Evolutionary conservation across 2,797 vertebrate genomes (phyloP).

Genomic region (Oryzias sinensis): DNA sequence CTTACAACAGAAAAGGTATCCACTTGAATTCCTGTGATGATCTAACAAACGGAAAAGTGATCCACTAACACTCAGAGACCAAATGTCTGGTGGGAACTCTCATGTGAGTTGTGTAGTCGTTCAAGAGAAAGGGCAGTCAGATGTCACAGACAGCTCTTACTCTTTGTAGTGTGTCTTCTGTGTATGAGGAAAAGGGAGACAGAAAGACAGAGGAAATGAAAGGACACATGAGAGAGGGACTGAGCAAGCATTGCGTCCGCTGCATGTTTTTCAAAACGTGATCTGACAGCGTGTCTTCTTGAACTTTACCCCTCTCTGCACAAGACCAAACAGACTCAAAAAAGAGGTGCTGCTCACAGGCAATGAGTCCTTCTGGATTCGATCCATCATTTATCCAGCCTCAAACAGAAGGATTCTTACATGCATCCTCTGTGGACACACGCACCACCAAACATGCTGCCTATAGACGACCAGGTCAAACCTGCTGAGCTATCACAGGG

Average conservation of each 20-base stretch:
- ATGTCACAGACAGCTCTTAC: slow-evolving; percentile 49
- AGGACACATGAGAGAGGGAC: slow-evolving; percentile 43
- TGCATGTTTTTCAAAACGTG: slow-evolving; percentile 62
- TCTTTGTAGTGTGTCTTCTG: slow-evolving; percentile 35
- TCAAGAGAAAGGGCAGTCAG: slow-evolving; percentile 58
- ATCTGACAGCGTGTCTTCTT: slow-evolving; percentile 69
- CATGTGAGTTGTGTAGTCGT: slow-evolving; percentile 48
- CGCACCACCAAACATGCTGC: slow-evolving; percentile 37
- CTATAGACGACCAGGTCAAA: slow-evolving; percentile 55
- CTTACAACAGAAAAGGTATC: slow-evolving; percentile 34
- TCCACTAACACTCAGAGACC: slow-evolving; percentile 48
- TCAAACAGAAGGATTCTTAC: slow-evolving; percentile 54
- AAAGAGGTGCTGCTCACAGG: slow-evolving; percentile 59
- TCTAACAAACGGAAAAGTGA: slow-evolving; percentile 52
- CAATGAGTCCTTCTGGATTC: slow-evolving; percentile 58
- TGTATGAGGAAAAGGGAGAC: slow-evolving; percentile 15
- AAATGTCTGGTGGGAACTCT: slow-evolving; percentile 49
- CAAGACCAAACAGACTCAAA: slow-evolving; percentile 53
- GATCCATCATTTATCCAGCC: slow-evolving; percentile 62
- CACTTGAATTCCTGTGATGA: slow-evolving; percentile 53
- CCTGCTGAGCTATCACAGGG: slow-evolving; percentile 53
- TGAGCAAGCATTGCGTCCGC: slow-evolving; percentile 27
- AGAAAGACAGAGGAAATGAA: slow-evolving; percentile 31
- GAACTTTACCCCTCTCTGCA: slow-evolving; percentile 47
- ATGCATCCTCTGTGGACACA: slow-evolving; percentile 32